A percentile compares a stretch with the other conserved stretches of the same genome.
Conservation (phyloP, 2,797 vertebrate genomes). For the Coccyzus lansbergi region DNA sequence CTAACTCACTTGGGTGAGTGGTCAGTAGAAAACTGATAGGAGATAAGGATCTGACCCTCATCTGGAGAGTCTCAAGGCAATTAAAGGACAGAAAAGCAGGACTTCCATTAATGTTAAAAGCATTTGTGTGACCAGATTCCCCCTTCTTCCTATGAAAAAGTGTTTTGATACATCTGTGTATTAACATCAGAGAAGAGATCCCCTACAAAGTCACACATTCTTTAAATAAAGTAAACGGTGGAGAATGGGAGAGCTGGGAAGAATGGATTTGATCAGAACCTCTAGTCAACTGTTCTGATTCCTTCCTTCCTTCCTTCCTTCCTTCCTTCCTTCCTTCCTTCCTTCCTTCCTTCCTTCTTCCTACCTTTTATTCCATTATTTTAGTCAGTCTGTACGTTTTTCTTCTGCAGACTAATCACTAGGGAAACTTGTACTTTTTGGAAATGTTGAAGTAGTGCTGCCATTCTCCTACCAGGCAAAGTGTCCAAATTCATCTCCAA, state of each 20-base stretch:
- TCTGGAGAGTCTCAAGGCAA: not conserved
- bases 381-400: not conserved
- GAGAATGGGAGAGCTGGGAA: not conserved
- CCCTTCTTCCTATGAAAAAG: not conserved
- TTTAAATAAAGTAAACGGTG: conserved; percentile 3
- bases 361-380: not conserved
- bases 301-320: conserved; percentile 21
- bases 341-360: conserved; percentile 9
- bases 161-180: not conserved
- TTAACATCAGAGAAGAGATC: not conserved
- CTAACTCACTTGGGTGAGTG: not conserved
- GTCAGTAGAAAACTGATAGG: not conserved
- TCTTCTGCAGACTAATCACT: not conserved
- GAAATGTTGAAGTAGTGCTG: not conserved
- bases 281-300: not conserved
- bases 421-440: not conserved
- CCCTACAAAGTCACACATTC: not conserved
- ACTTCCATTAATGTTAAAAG: not conserved
- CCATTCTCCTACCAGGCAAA: not conserved
- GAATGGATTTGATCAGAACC: not conserved
- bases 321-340: conserved; percentile 15
- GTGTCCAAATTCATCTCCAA: not conserved
- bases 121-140: not conserved
- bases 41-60: not conserved
- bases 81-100: not conserved